These are phyloP conservation scores for Neodon shergylaensis DNA, from an alignment of 2,113 vertebrate species.

Conservation along the genomic window DNA sequence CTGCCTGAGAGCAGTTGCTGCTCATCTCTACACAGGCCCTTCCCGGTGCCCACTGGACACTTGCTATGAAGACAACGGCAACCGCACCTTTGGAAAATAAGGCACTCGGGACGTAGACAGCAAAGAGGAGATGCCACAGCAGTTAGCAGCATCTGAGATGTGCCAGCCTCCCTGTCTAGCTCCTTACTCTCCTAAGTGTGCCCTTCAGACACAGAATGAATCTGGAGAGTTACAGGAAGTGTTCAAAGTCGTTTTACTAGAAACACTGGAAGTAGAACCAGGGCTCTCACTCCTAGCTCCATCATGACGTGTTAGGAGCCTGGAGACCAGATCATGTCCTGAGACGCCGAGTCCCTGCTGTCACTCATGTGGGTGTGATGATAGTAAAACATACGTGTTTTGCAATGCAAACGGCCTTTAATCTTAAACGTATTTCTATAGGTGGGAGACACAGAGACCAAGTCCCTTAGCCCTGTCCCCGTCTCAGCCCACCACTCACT, in stretches of 20 bases:
- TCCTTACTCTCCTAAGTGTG: background rate
- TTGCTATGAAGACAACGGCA: background rate
- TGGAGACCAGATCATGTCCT: background rate
- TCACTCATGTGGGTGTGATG: slow-evolving; percentile 76
- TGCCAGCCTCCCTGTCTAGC: background rate
- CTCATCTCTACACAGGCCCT: background rate
- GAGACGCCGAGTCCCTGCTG: slow-evolving; percentile 46
- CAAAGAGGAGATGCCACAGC: background rate
- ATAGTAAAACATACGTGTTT: slow-evolving; percentile 79
- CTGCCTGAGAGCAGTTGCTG: background rate
- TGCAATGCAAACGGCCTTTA: slow-evolving; percentile 83
- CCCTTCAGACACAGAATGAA: background rate
- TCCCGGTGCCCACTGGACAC: background rate
- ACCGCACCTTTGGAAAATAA: background rate
- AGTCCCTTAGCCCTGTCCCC: slow-evolving; percentile 78
- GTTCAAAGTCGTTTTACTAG: background rate
- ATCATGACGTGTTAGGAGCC: background rate
- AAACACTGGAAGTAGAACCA: background rate
- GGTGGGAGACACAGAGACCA: slow-evolving; percentile 75
- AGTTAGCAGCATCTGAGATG: background rate
- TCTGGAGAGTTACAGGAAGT: background rate
- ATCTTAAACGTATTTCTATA: slow-evolving; percentile 83
- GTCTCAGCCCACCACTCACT: slow-evolving; percentile 75
- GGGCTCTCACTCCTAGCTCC: background rate
- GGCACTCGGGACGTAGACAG: background rate